phyloP scores from a whole-genome alignment of 2,888 invertebrate species.

The Nemotelus nigrinus region DNA sequence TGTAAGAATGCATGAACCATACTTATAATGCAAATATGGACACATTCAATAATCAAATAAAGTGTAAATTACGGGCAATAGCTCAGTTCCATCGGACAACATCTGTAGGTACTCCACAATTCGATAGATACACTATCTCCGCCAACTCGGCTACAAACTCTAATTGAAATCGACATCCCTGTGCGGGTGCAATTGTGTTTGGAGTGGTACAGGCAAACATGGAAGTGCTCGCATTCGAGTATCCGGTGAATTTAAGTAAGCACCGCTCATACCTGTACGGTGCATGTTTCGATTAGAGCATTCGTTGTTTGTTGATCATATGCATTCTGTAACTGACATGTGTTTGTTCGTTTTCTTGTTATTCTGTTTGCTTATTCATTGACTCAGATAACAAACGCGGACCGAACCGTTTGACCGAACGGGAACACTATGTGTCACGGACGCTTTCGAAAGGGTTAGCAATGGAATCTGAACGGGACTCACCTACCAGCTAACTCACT shows the following conservation, averaged over 20 bases:
- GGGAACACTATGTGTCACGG: conserved; percentile 1
- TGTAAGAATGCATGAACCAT: not conserved
- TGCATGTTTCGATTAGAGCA: conserved; percentile 36
- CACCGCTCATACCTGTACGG: not conserved
- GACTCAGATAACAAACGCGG: conserved; percentile 38
- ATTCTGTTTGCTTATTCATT: conserved; percentile 34
- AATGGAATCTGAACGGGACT: not conserved
- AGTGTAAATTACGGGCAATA: conserved; percentile 30
- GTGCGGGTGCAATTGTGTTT: conserved; percentile 4
- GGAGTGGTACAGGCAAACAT: conserved; percentile 14
- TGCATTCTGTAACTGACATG: conserved; percentile 25
- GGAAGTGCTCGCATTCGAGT: not conserved
- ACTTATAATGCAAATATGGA: not conserved
- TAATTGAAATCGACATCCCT: conserved; percentile 29
- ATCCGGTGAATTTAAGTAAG: not conserved
- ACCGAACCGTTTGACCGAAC: conserved; percentile 20
- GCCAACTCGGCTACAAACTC: conserved; percentile 26
- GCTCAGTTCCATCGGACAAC: not conserved
- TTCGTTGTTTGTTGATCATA: conserved; percentile 40
- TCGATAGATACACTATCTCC: conserved; percentile 15
- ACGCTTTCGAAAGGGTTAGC: not conserved
- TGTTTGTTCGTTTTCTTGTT: conserved; percentile 30
- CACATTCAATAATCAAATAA: conserved; percentile 26
- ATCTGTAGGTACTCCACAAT: conserved; percentile 17
- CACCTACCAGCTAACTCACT: not conserved